Evolutionary conservation across 1,140 invertebrate genomes (phyloP), one percentile per base, ranked within the genome.

Genomic region (Tetranychus urticae): DNA sequence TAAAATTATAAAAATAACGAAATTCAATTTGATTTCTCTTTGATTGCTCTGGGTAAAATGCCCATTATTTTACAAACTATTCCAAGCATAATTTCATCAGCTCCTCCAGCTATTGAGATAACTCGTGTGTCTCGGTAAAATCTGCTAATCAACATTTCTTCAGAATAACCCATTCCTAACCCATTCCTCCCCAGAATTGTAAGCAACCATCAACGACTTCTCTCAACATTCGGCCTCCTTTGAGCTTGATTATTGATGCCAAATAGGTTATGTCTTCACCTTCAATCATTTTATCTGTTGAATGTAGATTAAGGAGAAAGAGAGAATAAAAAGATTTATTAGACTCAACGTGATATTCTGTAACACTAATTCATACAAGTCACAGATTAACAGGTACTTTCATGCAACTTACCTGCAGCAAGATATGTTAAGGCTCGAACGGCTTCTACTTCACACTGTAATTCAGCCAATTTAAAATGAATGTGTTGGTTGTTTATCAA

Each of bases 151-250:
- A 69, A 62, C 57, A 74, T 70, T 54, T 81, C 79, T 50, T 71
- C 70, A 5, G 76, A 77, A 68, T 74, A 81, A 2, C 79, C 79
- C 76, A 79, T 79, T 23, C 78, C 80, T 74, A 81, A 2, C 79
- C 79, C 76, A 79, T 79, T 23, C 78, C 80, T 60, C 80, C 79
- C 75, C 76, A 80, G 65, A 70, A 80, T 45, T 81, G 79, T 37
- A 81, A 68, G 69, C 79, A 81, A 14, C 69, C 65, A 68, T 81
- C 80, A n/a, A 72, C 69, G 0, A 78, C 68, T 66, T 76, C 71
- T 36, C 79, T 66, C 10, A 67, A 61, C 45, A 81, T 67, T 42
- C 77, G 70, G 7, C 77, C 80, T 34, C 67, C 68, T 69, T 81
- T 81, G 45, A 81, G 66, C 66, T 80, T 79, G 37, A 71, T 72